Evolutionary conservation across 2,797 vertebrate species (phyloP), one percentile per base, ranked within the genome.

Genomic region (Scyliorhinus canicula): DNA sequence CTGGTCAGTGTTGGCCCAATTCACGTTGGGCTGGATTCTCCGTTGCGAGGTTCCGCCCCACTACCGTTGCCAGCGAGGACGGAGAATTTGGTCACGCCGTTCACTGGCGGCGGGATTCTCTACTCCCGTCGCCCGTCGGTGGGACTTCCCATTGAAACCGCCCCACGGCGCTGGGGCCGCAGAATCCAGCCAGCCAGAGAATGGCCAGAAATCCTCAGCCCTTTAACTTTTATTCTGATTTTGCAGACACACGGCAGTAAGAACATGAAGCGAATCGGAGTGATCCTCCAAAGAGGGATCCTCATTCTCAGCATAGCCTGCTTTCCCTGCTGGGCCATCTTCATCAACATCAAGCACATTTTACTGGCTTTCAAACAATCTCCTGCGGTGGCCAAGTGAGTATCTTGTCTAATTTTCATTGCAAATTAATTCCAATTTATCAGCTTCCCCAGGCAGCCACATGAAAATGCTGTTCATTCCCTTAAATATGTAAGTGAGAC

Each of bases 351-450:
- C 0, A 96, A 98, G 95, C 96, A 95, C 79, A 95, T 99, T 67
- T 96, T 99, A 57, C 96, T 98, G 93, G 95, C 98, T 65, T 65
- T 98, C 96, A 95, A 93, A 21, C 99, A 99, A 96, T 97, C 98
- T 69, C 96, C 97, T 0, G 97, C 97, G 19, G 98, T 99, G 95
- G 97, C 98, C 67, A 98, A 98, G 98, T 99, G 96, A 96, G 97
- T 95, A 21, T 52, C n/a, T 69, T 28, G 11, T n/a, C 65, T 40
- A 21, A 3, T 71, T 21, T n/a, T 26, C 40, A n/a, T 12, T 21
- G 31, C 71, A 74, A 35, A 35, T 74, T 74, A 35, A 74, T 74
- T 74, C 35, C 71, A n/a, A n/a, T n/a, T n/a, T n/a, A n/a, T n/a
- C 31, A 35, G 3, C 14, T 40, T 14, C 4, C 44, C 35, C 74